Evolutionary conservation across 1,140 invertebrate genomes (phyloP), one percentile per base, ranked within the genome.

Genomic region (Procambarus virginalis): DNA sequence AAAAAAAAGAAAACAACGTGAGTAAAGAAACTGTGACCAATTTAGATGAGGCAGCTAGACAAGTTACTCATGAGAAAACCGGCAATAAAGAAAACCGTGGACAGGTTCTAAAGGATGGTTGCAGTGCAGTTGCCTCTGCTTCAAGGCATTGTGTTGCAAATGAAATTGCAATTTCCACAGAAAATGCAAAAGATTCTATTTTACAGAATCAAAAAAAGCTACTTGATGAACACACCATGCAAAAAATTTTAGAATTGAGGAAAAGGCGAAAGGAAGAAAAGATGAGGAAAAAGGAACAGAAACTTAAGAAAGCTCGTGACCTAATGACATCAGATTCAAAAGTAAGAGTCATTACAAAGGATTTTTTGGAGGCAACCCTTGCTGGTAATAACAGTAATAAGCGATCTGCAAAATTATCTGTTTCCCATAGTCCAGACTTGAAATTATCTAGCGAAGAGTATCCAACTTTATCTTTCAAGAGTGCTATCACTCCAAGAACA

Each of bases 241-340:
- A 34, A 73, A 73, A 6, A 73, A 8, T 73, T 73, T 9, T 20
- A 34, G 68, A 34, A 73, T 34, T 73, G 34, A 22, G 22, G 68
- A 73, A 20, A 73, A 73, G 10, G 22, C 68, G 22, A 58, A 80
- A 80, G 78, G 78, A 80, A 55, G 78, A 80, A 58, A 80, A 80
- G n/a, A 80, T 80, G 78, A 73, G 68, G 68, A 73, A 34, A 34
- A 73, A 34, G 22, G 68, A 73, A 73, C n/a, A 73, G 68, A 80
- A 80, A 80, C 49, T 80, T 20, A 34, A 34, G 49, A 80, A 80
- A 55, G 78, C 78, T 80, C 78, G n/a, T 4, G 78, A 80, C 3
- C 22, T 80, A 46, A 80, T 55, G 20, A 80, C 55, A 46, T 46
- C n/a, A 9, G 78, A 80, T n/a, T 80, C 78, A 17, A 80, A 80